phyloP scores from a whole-genome alignment of 2,888 invertebrate genomes.

The Clostera curtula region DNA sequence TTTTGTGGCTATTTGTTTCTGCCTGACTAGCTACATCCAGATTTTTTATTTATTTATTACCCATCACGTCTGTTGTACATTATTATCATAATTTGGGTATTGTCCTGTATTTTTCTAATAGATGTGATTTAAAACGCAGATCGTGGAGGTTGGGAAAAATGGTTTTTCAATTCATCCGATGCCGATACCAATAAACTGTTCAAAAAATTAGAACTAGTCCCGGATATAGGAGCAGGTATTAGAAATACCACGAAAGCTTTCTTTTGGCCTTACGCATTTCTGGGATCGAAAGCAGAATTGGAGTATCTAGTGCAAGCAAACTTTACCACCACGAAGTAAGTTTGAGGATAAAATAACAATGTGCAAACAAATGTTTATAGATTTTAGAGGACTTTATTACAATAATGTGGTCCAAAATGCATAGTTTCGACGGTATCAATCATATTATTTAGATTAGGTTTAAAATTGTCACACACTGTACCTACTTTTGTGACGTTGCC shows the following conservation, averaged over 20 bases:
- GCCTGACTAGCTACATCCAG: too few species aligned
- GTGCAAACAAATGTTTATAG: background rate
- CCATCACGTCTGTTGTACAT: too few species aligned
- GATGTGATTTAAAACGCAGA: slow-evolving; percentile 51
- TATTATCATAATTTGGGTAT: too few species aligned
- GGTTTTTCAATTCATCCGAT: slow-evolving; percentile 83
- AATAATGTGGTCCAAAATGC: background rate
- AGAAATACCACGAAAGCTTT: slow-evolving; percentile 83
- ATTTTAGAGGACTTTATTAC: background rate
- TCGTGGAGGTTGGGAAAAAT: slow-evolving; percentile 83
- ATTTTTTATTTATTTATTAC: background rate
- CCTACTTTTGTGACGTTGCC: too few species aligned
- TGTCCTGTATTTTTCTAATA: too few species aligned
- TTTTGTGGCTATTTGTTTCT: too few species aligned
- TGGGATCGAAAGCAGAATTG: slow-evolving; percentile 82
- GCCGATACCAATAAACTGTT: slow-evolving; percentile 75
- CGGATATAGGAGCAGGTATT: slow-evolving; percentile 79
- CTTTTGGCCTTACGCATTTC: slow-evolving; percentile 86
- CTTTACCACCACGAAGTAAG: slow-evolving; percentile 72
- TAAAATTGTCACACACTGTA: too few species aligned
- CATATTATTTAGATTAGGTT: too few species aligned
- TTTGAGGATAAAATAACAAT: background rate
- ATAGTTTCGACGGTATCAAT: too few species aligned
- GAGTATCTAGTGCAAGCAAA: slow-evolving; percentile 83
- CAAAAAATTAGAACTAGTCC: slow-evolving; percentile 79